Evolutionary conservation across 2,113 vertebrate genomes (phyloP).

Genomic region (Etheostoma cragini): DNA sequence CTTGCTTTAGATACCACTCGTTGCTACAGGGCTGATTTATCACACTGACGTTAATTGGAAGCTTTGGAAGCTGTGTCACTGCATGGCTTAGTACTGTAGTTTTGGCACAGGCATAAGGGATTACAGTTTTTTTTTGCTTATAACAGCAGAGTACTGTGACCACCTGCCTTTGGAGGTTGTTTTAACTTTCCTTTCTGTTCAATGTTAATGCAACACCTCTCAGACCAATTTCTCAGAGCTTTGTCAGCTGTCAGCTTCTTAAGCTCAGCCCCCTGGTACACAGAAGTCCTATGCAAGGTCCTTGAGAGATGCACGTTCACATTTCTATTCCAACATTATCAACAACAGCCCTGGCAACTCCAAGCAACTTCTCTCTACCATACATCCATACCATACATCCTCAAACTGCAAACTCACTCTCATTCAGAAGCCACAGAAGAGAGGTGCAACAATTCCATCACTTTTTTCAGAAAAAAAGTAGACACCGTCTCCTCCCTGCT

Average conservation of each 20-base stretch:
- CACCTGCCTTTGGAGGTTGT: slow-evolving; percentile 13
- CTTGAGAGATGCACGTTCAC: no score
- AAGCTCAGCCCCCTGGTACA: no score
- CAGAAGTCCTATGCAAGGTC: no score
- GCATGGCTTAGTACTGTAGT: slow-evolving; percentile 16
- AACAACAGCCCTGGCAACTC: no score
- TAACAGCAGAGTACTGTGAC: slow-evolving; percentile 9
- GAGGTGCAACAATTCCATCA: no score
- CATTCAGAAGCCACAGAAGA: no score
- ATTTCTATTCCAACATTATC: no score
- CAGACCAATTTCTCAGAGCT: neutral
- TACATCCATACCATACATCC: no score
- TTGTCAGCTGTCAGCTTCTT: neutral
- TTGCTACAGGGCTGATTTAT: slow-evolving; percentile 63
- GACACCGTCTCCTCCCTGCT: no score
- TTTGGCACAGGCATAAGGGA: slow-evolving; percentile 25
- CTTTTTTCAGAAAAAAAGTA: no score
- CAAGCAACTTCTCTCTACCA: no score
- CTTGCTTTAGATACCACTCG: slow-evolving; percentile 44
- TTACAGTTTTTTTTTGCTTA: slow-evolving; percentile 39
- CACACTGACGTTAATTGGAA: slow-evolving; percentile 50
- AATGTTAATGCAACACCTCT: neutral
- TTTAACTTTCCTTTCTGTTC: neutral
- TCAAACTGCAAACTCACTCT: no score
- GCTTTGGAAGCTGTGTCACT: slow-evolving; percentile 49